These are phyloP conservation scores for Bos taurus DNA, from an alignment of 2,113 vertebrate species.

Conservation along the genomic window DNA sequence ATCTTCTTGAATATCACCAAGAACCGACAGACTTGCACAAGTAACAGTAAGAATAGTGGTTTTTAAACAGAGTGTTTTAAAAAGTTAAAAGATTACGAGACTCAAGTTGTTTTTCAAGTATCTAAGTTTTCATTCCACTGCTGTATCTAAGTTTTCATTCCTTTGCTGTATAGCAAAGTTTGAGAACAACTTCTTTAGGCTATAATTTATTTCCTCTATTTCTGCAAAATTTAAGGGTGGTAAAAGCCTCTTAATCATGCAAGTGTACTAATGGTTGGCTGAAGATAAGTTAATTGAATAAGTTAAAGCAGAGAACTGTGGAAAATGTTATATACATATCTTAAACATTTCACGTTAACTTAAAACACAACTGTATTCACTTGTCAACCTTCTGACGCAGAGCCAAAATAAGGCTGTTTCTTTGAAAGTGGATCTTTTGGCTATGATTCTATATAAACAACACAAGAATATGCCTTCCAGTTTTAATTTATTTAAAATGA, in stretches of 20 bases:
- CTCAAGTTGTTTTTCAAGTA: not conserved
- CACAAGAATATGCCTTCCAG: not conserved
- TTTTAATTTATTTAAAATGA: not conserved
- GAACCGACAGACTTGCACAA: not conserved
- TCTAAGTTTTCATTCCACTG: not conserved
- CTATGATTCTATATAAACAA: not conserved
- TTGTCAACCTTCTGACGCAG: not conserved
- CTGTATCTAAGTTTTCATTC: not conserved
- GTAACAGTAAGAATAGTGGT: not conserved
- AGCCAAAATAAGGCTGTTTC: not conserved
- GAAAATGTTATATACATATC: not conserved
- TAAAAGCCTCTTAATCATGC: not conserved
- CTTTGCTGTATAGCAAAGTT: not conserved
- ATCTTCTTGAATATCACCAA: not conserved
- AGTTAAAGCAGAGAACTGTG: not conserved
- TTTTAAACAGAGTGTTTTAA: not conserved
- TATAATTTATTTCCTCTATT: conserved; percentile 6
- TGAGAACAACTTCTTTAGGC: not conserved
- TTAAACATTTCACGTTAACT: not conserved
- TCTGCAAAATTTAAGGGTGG: not conserved
- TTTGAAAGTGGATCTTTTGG: not conserved
- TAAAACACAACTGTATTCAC: not conserved
- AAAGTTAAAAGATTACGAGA: conserved; percentile 1
- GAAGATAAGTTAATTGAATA: not conserved
- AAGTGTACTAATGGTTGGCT: not conserved